These are phyloP conservation scores for Mixornis gularis DNA, from an alignment of 2,113 vertebrate genomes.

Conservation along the genomic window DNA sequence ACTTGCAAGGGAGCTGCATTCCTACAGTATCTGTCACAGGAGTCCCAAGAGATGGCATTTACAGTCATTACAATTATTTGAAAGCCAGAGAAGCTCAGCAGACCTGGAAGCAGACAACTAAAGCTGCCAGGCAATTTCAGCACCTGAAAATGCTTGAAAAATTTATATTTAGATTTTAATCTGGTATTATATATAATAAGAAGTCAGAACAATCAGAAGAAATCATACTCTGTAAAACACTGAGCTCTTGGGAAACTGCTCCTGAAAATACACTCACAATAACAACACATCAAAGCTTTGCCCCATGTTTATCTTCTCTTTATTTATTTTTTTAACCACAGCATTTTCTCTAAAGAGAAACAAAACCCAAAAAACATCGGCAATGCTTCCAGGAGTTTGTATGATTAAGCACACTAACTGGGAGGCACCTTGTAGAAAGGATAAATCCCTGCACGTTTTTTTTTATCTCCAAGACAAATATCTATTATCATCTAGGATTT, in stretches of 20 bases:
- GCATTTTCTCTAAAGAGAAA: background rate
- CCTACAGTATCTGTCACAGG: background rate
- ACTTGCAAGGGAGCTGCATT: background rate
- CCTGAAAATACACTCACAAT: background rate
- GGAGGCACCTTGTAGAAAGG: background rate
- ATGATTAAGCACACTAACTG: background rate
- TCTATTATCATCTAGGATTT: background rate
- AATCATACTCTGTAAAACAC: background rate
- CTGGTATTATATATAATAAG: background rate
- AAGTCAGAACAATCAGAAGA: background rate
- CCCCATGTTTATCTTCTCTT: background rate
- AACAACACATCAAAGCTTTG: background rate
- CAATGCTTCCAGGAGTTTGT: background rate
- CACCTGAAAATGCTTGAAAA: background rate
- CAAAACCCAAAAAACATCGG: too few species aligned
- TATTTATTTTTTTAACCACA: background rate
- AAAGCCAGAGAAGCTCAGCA: background rate
- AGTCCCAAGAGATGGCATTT: constrained; percentile 21
- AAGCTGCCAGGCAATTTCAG: background rate
- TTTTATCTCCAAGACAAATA: background rate
- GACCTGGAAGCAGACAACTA: background rate
- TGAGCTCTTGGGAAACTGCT: background rate
- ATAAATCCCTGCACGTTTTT: background rate
- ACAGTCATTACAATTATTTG: background rate
- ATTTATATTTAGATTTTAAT: background rate